phyloP scores from a whole-genome alignment of 2,888 invertebrate genomes.

The Monochamus alternatus region DNA sequence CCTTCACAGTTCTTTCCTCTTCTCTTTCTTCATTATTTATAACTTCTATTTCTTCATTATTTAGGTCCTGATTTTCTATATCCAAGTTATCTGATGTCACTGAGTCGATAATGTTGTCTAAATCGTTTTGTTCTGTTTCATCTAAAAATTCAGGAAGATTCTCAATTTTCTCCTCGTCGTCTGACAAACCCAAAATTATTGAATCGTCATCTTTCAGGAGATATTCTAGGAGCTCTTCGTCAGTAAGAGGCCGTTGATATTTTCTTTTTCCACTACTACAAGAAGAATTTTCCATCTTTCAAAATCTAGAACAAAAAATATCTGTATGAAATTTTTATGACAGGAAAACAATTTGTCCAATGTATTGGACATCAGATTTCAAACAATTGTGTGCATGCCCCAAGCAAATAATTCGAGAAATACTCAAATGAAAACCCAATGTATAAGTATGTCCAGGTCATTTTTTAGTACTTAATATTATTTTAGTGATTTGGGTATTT shows the following conservation, averaged over 20 bases:
- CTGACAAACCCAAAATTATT: too few relatives aligned
- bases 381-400: too few relatives aligned
- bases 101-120: not conserved
- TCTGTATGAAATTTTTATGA: not conserved
- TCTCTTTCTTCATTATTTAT: constrained; percentile 1
- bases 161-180: not conserved
- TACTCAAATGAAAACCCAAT: too few relatives aligned
- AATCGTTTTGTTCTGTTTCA: not conserved
- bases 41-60: constrained; percentile 9
- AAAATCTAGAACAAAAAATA: constrained; percentile 5
- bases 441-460: too few relatives aligned
- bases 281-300: not conserved
- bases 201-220: not conserved
- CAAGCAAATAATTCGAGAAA: too few relatives aligned
- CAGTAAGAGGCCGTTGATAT: not conserved
- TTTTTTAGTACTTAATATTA: too few relatives aligned
- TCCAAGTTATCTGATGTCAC: constrained; percentile 2
- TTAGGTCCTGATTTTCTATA: not conserved
- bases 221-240: not conserved
- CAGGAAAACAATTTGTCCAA: too few relatives aligned
- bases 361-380: too few relatives aligned
- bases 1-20: not conserved
- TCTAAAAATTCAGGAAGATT: not conserved
- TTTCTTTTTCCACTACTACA: not conserved
- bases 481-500: too few relatives aligned